Percentiles rank a stretch among this genome's conserved stretches.
These are phyloP conservation scores for Chaetophractus vellerosus DNA, from an alignment of 2,797 vertebrate species.

Conservation along the genomic window DNA sequence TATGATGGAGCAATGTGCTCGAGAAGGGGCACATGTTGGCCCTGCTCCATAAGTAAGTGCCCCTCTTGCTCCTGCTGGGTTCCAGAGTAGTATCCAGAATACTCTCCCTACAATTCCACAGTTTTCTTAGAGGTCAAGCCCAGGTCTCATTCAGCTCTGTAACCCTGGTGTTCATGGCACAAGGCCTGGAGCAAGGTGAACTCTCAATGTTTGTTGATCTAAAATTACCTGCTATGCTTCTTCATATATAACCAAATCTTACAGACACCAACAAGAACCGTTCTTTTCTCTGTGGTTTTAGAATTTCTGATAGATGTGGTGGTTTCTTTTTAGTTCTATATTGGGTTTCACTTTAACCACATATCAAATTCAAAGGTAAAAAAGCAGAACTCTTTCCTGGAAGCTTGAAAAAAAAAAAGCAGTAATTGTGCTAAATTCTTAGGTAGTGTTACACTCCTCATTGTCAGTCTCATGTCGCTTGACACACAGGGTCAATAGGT, in stretches of 20 bases:
- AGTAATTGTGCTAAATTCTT: not conserved
- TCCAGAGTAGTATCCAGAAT: not conserved
- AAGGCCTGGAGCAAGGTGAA: not conserved
- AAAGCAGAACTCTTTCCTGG: not conserved
- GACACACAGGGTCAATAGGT: not conserved
- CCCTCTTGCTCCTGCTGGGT: not conserved
- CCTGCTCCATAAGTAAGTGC: not conserved
- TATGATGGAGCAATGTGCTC: not conserved
- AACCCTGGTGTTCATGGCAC: not conserved
- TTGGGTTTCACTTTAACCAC: constrained; percentile 34
- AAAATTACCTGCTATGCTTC: not conserved
- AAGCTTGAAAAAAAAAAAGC: not conserved
- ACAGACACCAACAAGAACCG: not conserved
- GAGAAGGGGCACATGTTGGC: not conserved
- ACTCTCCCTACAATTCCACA: not conserved
- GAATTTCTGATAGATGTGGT: not conserved
- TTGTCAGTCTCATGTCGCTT: not conserved
- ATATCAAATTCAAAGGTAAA: not conserved
- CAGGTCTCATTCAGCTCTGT: not conserved
- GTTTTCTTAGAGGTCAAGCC: not conserved
- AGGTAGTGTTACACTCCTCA: not conserved
- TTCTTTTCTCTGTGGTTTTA: constrained; percentile 14
- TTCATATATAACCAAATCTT: not conserved
- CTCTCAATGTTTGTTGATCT: not conserved
- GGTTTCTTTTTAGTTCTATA: constrained; percentile 32